Conservation (phyloP, 2,113 vertebrate species). For the Lophius piscatorius region DNA sequence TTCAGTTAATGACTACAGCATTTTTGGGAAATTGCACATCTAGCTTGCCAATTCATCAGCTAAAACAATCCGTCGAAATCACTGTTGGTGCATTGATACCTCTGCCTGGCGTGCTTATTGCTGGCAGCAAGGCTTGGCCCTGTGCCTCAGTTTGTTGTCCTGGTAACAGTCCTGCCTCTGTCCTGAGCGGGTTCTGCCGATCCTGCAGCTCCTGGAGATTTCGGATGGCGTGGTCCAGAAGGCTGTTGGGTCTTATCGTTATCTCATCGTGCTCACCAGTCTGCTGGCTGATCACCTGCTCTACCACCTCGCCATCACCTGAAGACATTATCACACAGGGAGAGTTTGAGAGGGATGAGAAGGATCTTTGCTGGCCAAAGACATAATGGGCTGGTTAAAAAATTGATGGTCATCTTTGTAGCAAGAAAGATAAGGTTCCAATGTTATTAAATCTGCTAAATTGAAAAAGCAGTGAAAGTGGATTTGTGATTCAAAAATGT, state of each 20-base stretch:
- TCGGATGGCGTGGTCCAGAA: slow-evolving; percentile 91
- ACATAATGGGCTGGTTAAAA: not conserved
- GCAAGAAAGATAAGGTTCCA: not conserved
- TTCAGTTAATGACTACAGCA: not conserved
- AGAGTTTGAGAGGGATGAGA: not conserved
- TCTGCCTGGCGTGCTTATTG: slow-evolving; percentile 86
- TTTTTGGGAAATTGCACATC: no score
- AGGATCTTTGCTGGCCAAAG: not conserved
- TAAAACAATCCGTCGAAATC: not conserved
- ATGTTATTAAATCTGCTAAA: not conserved
- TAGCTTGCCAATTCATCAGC: not conserved
- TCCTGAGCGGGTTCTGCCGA: slow-evolving; percentile 66
- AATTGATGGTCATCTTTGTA: not conserved
- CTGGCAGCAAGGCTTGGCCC: slow-evolving; percentile 48
- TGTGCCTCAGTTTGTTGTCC: slow-evolving; percentile 35
- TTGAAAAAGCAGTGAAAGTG: not conserved
- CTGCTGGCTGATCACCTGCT: slow-evolving; percentile 96
- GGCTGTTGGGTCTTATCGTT: slow-evolving; percentile 75
- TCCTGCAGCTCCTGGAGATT: slow-evolving; percentile 89
- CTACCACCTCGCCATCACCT: slow-evolving; percentile 97
- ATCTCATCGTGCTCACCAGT: slow-evolving; percentile 85
- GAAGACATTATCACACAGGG: not conserved
- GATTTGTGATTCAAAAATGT: not conserved
- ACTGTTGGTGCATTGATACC: slow-evolving; percentile 70
- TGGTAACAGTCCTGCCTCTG: slow-evolving; percentile 27